Evolutionary conservation across 2,113 vertebrate genomes (phyloP).

Genomic region (Microtus pennsylvanicus): DNA sequence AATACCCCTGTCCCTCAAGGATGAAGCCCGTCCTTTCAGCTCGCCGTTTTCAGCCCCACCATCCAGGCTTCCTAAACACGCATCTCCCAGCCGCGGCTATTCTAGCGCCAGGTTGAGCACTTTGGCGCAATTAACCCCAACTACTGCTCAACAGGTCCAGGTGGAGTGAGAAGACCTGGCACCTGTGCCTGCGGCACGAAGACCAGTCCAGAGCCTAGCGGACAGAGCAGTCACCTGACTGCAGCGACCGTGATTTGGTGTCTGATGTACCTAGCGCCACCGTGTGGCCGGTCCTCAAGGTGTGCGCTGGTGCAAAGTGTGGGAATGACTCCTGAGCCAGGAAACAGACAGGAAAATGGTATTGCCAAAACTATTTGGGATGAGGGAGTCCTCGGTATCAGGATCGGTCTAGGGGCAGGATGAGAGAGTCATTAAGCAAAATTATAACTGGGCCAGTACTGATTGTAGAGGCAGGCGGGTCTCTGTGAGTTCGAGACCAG

Average conservation of each 20-base stretch:
- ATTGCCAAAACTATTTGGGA: not conserved
- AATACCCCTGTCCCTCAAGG: not conserved
- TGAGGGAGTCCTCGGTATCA: not conserved
- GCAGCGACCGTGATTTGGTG: not conserved
- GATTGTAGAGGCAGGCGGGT: not conserved
- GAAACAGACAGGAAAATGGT: rapidly evolving
- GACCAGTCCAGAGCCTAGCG: not conserved
- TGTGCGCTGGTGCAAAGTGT: not conserved
- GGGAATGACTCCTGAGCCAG: not conserved
- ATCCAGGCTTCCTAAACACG: not conserved
- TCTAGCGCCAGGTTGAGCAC: too few relatives aligned
- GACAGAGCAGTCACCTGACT: not conserved
- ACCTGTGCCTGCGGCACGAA: not conserved
- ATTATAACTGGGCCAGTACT: not conserved
- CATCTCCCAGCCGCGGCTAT: not conserved
- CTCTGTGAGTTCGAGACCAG: not conserved
- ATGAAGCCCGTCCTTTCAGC: not conserved
- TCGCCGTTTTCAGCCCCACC: not conserved
- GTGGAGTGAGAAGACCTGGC: not conserved
- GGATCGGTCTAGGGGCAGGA: not conserved
- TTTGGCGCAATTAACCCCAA: not conserved
- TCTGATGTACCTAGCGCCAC: not conserved
- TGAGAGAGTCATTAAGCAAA: not conserved
- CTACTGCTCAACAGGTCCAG: not conserved
- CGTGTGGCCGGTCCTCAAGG: not conserved